Base-by-base conservation (phyloP, 1,140 invertebrate genomes). In the Teleopsis dalmanni region DNA sequence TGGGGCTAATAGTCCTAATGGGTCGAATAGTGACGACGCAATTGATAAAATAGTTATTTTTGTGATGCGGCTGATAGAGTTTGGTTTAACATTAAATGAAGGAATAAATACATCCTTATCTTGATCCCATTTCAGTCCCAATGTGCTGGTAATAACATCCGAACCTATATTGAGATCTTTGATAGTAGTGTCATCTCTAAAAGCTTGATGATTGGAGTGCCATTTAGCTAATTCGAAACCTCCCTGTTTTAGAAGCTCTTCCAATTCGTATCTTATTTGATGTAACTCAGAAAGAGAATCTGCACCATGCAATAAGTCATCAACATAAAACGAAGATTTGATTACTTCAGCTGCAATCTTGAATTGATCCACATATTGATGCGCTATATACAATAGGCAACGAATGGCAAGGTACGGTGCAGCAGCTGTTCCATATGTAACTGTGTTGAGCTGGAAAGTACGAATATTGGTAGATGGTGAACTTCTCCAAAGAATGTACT, bases 401-500 rank as follows among this genome's bases (percentile, higher is more conserved):
- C n/a, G n/a, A n/a, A n/a, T n/a, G n/a, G n/a, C n/a, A n/a, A n/a
- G n/a, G n/a, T n/a, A n/a, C n/a, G n/a, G n/a, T n/a, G n/a, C n/a
- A n/a, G n/a, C n/a, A n/a, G n/a, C n/a, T n/a, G n/a, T n/a, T n/a
- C n/a, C n/a, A n/a, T n/a, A n/a, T n/a, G n/a, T n/a, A n/a, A n/a
- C n/a, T n/a, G n/a, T n/a, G n/a, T n/a, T n/a, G n/a, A n/a, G n/a
- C n/a, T n/a, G n/a, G n/a, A n/a, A n/a, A n/a, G n/a, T n/a, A n/a
- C n/a, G n/a, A n/a, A n/a, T n/a, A n/a, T n/a, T 54, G 43, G 6
- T 58, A 14, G 7, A 9, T 14, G 10, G 13, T 3, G 47, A 36
- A 38, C 59, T 19, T 33, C 65, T 47, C 65, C 71, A 73, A 1
- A 74, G 22, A 23, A 74, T 67, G n/a, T 55, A 40, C 57, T 74